Base-by-base conservation (phyloP, 1,140 invertebrate species). In the Scaptomyza montana region DNA sequence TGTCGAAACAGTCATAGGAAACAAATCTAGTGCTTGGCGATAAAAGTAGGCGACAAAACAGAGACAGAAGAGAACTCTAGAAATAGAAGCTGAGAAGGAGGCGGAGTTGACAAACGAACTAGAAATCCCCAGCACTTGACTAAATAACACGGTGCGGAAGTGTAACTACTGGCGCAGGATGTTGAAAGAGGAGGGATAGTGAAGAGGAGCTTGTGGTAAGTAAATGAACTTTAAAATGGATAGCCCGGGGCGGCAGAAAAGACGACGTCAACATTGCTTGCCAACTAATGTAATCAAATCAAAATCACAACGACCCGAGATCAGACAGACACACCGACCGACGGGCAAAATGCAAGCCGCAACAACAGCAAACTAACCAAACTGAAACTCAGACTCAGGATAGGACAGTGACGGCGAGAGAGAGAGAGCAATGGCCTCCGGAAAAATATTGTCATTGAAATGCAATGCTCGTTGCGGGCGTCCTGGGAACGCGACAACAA, bases 221-320 rank as follows among this genome's bases (percentile, higher is more conserved):
- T 75, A 80, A 89, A 87, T 87, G 82, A 89, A 85, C 80, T 89
- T 78, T 85, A 78, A 84, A 89, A 89, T 78, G 77, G 61, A 84
- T 70, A 71, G 36, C 39, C 47, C 25, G n/a, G 36, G 50, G 41
- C 8, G 12, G 33, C 39, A 46, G 33, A 19, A 13, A 61, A 45
- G 43, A 33, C 33, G 53, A 57, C 41, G 51, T 36, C 33, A 41
- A 43, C 39, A n/a, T 46, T 56, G 64, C 21, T 63, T 64, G 57
- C 77, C 49, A 74, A 68, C 74, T 87, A 87, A 87, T 89, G 85
- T 89, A 87, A 87, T 87, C 84, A 87, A 87, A 87, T 87, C 66
- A 75, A 71, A 47, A 76, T 72, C 81, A 86, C 80, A 78, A 75
- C 71, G 77, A 80, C 78, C 79, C 66, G 33, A 36, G 33, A 33